These are phyloP conservation scores for Triplophysa tibetana DNA, from an alignment of 2,113 vertebrate species.

Conservation along the genomic window DNA sequence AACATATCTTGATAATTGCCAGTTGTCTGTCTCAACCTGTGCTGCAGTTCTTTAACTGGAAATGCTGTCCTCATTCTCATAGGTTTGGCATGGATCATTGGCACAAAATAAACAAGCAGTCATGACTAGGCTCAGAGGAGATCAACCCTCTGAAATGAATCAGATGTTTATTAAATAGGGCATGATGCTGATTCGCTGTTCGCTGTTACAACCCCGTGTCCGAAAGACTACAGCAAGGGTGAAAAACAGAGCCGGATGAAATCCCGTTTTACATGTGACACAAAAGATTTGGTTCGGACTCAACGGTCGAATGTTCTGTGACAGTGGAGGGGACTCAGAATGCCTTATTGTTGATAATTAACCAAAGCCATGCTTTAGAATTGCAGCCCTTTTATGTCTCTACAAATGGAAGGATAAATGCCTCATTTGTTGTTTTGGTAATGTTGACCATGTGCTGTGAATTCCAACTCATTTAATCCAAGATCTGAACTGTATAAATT, in stretches of 20 bases:
- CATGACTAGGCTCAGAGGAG: not conserved
- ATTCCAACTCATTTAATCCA: not conserved
- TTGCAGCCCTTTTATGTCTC: not conserved
- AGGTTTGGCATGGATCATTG: not conserved
- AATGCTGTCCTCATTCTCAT: not conserved
- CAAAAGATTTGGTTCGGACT: slow-evolving; percentile 38
- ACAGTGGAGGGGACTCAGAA: slow-evolving; percentile 35
- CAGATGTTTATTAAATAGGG: slow-evolving; percentile 42
- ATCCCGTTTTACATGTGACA: slow-evolving; percentile 41
- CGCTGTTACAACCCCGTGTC: too few species aligned
- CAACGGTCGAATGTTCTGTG: slow-evolving; percentile 28
- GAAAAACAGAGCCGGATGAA: not conserved
- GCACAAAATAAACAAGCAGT: not conserved
- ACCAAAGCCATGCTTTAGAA: not conserved
- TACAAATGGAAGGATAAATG: not conserved
- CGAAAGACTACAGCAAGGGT: not conserved
- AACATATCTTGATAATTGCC: not conserved
- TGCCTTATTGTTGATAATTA: slow-evolving; percentile 40
- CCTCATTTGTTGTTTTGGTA: slow-evolving; percentile 14
- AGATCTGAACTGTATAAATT: slow-evolving; percentile 12
- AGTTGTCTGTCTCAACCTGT: too few species aligned
- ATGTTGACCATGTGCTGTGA: slow-evolving; percentile 4
- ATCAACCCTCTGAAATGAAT: slow-evolving; percentile 41
- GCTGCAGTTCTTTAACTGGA: slow-evolving; percentile 3
- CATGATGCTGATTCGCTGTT: slow-evolving; percentile 37